Evolutionary conservation across 2,888 invertebrate genomes (phyloP), one percentile per base, ranked within the genome.

Genomic region (Stomorhina lunata): DNA sequence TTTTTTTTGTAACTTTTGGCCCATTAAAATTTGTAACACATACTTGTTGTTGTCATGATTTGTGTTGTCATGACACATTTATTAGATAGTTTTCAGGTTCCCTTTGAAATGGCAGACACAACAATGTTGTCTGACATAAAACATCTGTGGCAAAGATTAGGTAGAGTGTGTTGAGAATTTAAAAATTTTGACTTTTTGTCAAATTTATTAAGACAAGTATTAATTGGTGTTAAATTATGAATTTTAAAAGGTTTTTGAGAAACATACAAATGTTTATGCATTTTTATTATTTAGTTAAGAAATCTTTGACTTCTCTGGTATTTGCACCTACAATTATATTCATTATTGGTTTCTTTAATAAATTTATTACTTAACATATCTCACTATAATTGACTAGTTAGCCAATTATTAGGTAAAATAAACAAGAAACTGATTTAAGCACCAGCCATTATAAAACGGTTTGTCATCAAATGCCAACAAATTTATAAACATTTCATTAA

Each of bases 61-160:
- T 61, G 61, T 63, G 61, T 37, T 61, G 61, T 25, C 61, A 43
- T 61, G 69, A n/a, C 69, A 69, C 43, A 63, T 77, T 77, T 77
- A 53, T 69, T 68, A 61, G 10, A 12, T 15, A 25, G 0, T 48
- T 15, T 50, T 25, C 20, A 3, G 4, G 34, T 43, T 29, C 10
- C 32, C 20, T 5, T 20, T 25, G n/a, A n/a, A n/a, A n/a, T n/a
- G n/a, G n/a, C n/a, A n/a, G n/a, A n/a, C n/a, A n/a, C n/a, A n/a
- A n/a, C n/a, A n/a, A n/a, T n/a, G n/a, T n/a, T n/a, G n/a, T 15
- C 15, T 9, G 2, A 48, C 48, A 48, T 45, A 10, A 25, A 10
- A 50, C 73, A 63, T 63, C 50, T 37, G 69, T 25, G 12, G 29
- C 15, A 53, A n/a, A 20, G 4, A n/a, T n/a, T n/a, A n/a, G n/a